Evolutionary conservation across 2,888 invertebrate genomes (phyloP).

Genomic region (Aporophyla nigra): DNA sequence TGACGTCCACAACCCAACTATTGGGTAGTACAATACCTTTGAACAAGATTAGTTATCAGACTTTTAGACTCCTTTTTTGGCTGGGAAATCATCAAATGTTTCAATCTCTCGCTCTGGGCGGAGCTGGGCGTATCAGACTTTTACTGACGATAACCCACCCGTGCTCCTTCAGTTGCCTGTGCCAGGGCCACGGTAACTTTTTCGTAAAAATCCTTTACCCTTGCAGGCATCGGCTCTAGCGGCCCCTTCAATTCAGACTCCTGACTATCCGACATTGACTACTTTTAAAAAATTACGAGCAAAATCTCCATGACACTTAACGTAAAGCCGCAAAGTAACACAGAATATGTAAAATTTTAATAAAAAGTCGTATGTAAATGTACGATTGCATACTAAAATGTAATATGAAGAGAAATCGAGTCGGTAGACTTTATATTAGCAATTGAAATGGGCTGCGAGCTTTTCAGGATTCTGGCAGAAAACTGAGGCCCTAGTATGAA

Average conservation of each 20-base stretch:
- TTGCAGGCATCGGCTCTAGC: too few relatives aligned
- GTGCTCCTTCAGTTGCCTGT: too few relatives aligned
- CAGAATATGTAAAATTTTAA: slow-evolving; percentile 43
- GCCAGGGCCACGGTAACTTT: too few relatives aligned
- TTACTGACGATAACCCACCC: too few relatives aligned
- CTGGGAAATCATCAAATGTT: too few relatives aligned
- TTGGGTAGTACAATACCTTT: not conserved
- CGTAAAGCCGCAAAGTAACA: not conserved
- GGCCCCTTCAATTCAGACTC: not conserved
- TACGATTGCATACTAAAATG: slow-evolving; percentile 71
- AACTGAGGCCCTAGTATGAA: slow-evolving; percentile 14
- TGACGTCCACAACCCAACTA: not conserved
- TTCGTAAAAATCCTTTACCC: too few relatives aligned
- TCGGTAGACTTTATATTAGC: slow-evolving; percentile 70
- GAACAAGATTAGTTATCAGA: not conserved
- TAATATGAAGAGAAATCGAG: slow-evolving; percentile 64
- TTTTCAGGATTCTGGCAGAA: slow-evolving; percentile 47
- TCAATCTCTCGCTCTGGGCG: too few relatives aligned
- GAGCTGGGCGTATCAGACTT: too few relatives aligned
- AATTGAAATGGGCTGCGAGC: slow-evolving; percentile 73
- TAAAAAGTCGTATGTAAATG: slow-evolving; percentile 69
- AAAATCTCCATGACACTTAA: not conserved
- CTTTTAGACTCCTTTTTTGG: not conserved
- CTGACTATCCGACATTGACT: not conserved
- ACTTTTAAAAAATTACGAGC: not conserved